These are phyloP conservation scores for Crypturellus undulatus DNA, from an alignment of 2,113 vertebrate species.

Conservation along the genomic window DNA sequence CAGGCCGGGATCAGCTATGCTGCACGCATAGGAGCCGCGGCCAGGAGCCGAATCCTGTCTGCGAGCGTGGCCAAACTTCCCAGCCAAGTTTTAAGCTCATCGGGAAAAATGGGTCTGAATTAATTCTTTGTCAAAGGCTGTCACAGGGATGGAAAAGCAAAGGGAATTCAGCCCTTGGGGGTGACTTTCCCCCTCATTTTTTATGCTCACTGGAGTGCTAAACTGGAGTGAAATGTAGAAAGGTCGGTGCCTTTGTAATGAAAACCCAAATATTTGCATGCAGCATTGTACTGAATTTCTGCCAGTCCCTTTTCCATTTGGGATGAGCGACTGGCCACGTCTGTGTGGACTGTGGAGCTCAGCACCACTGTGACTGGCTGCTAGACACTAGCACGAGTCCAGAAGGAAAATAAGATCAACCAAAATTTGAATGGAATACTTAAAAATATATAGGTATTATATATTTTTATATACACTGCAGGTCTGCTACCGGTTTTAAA, in stretches of 20 bases:
- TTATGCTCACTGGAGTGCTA: background rate
- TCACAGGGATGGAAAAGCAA: conserved; percentile 20
- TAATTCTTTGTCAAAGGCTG: conserved; percentile 42
- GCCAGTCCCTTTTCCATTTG: background rate
- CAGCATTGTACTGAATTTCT: background rate
- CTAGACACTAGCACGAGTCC: background rate
- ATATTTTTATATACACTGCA: background rate
- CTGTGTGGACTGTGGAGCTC: background rate
- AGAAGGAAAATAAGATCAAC: background rate
- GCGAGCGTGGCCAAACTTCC: conserved; percentile 1
- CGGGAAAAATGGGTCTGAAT: background rate
- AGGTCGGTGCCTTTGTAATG: background rate
- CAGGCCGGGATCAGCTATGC: background rate
- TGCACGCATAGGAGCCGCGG: background rate
- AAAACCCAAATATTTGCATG: background rate
- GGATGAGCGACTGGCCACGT: background rate
- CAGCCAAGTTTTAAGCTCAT: background rate
- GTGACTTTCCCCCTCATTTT: conserved; percentile 1
- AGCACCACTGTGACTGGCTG: background rate
- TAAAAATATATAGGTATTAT: background rate
- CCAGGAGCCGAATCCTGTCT: background rate
- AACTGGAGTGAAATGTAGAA: background rate
- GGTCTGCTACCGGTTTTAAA: background rate
- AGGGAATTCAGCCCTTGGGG: background rate
- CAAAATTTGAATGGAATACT: background rate